These are phyloP conservation scores for Aphelocoma coerulescens DNA, from an alignment of 2,113 vertebrate genomes.

Conservation along the genomic window DNA sequence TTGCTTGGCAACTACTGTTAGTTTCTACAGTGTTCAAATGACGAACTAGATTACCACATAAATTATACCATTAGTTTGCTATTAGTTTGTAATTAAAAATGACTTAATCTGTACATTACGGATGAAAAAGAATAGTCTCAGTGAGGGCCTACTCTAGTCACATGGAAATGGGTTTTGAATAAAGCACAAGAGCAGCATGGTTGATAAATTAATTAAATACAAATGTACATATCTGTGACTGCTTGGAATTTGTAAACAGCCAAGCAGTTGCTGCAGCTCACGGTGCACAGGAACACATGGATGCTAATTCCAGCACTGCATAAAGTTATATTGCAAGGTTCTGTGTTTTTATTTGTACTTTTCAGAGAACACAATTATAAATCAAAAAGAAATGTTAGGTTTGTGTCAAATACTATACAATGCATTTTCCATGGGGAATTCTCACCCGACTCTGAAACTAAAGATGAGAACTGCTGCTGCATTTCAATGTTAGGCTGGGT, in stretches of 20 bases:
- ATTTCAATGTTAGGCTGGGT: background rate
- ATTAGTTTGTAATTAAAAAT: slow-evolving; percentile 43
- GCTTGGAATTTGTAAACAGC: background rate
- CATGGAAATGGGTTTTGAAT: background rate
- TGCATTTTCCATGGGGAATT: background rate
- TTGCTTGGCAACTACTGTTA: background rate
- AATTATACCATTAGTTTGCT: slow-evolving; percentile 26
- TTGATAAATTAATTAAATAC: background rate
- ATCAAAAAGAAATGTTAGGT: background rate
- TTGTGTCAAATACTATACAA: background rate
- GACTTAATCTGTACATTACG: background rate
- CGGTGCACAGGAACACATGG: background rate
- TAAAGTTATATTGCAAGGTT: background rate
- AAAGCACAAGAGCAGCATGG: background rate
- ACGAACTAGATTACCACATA: background rate
- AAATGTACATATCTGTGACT: background rate
- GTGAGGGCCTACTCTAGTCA: background rate
- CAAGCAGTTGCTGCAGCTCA: background rate
- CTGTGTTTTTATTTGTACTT: background rate
- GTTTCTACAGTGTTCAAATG: background rate
- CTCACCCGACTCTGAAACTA: background rate
- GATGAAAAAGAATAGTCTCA: background rate
- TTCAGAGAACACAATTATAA: background rate
- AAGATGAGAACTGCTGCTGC: background rate
- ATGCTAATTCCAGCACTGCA: background rate